Evolutionary conservation across 2,113 vertebrate genomes (phyloP), one percentile per base, ranked within the genome.

Genomic region (Amblyopsis rosae): DNA sequence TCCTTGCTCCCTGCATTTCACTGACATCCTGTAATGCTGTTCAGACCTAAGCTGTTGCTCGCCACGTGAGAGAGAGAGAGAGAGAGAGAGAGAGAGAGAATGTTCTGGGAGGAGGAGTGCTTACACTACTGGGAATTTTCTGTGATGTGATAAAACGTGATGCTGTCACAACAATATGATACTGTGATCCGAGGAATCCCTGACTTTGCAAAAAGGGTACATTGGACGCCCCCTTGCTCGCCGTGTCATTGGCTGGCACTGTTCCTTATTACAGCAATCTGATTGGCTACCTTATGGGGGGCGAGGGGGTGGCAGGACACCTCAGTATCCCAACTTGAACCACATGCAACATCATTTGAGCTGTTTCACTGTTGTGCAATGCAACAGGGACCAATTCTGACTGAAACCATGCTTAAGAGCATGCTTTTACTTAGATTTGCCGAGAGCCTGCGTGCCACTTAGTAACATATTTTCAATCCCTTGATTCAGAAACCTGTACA

Each of bases 311-410:
- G 64, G 75, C 70, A 47, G 65, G 60, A 64, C 67, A 53, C 70
- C 75, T 71, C 56, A 57, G 57, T 72, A 69, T 79, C 84, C 76
- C 65, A 70, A 86, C 72, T 69, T 70, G 54, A 80, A 77, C 60
- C 74, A 73, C 56, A 73, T 80, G 81, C 79, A 81, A 83, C 71
- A 79, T 82, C 74, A 88, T 81, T 79, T 45, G 65, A 77, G 74
- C 87, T 77, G 71, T 82, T 85, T 84, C 67, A 78, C 82, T 91
- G 85, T 83, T 89, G 87, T 88, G 89, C 88, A 85, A 80, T 77
- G 84, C 85, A 87, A 68, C 78, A 78, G 87, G 90, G 89, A 89
- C 91, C 86, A 90, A 80, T 91, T 90, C 89, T 89, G 91, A 90
- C 86, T 83, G 76, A 85, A 86, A 72, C 75, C 88, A 86, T 91